Evolutionary conservation across 2,113 vertebrate species (phyloP).

Genomic region (Leuciscus idus): DNA sequence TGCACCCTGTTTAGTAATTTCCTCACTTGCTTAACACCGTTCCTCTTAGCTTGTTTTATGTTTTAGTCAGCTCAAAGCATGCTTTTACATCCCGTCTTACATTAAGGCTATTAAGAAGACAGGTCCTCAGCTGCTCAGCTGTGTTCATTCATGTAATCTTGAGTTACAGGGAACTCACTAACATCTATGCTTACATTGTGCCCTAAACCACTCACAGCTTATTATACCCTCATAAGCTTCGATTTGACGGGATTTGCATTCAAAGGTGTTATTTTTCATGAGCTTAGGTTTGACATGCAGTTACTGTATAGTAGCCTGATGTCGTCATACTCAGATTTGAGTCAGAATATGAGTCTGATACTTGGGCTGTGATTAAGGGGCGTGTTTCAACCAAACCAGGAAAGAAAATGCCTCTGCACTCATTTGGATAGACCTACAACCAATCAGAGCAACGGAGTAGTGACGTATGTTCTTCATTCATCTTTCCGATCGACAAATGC

Average conservation of each 20-base stretch:
- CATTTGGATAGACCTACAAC: no score
- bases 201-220: conserved; percentile 23
- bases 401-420: no score
- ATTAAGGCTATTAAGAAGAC: conserved; percentile 24
- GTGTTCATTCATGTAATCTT: background rate
- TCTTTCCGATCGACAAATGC: no score
- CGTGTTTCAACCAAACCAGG: no score
- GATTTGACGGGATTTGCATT: conserved; percentile 25
- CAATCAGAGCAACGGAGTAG: no score
- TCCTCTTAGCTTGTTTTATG: conserved; percentile 35
- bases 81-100: background rate
- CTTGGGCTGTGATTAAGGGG: no score
- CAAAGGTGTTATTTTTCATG: background rate
- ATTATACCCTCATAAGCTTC: conserved; percentile 16
- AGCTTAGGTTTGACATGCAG: conserved; percentile 23
- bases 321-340: no score
- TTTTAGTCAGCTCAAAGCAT: background rate
- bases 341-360: no score
- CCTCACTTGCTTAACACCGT: conserved; percentile 35
- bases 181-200: background rate
- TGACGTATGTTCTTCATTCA: no score
- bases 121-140: background rate
- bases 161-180: conserved; percentile 8
- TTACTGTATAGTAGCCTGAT: background rate
- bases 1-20: conserved; percentile 18